Conservation (phyloP, 92 coral and sea anemone species). For the Umimayanthus kanabou region DNA sequence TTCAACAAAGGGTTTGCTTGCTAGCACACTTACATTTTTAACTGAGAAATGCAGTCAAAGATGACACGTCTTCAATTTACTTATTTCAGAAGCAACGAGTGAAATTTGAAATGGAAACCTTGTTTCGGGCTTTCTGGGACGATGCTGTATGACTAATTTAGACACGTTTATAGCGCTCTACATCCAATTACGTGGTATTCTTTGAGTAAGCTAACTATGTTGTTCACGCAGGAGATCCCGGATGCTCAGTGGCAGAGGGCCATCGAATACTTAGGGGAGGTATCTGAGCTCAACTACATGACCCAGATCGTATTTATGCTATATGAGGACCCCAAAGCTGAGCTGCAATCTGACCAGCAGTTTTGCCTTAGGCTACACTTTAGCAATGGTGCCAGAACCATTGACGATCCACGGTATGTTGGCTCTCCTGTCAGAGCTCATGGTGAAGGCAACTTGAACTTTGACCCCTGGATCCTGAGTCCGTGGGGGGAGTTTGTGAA, state of each 20-base stretch:
- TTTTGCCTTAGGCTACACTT: slow-evolving; percentile 88
- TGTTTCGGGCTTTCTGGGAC: too few species aligned
- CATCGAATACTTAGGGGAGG: slow-evolving; percentile 66
- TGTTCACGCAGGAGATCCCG: slow-evolving; percentile 51
- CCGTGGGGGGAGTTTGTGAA: slow-evolving; percentile 43
- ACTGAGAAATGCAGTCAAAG: too few species aligned
- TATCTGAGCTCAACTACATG: slow-evolving; percentile 95
- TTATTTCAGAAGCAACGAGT: too few species aligned
- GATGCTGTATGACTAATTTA: too few species aligned
- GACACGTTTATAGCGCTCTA: not conserved
- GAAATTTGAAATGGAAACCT: too few species aligned
- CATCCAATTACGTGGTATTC: not conserved
- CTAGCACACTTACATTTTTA: too few species aligned
- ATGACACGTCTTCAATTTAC: too few species aligned
- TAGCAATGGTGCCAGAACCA: slow-evolving; percentile 71
- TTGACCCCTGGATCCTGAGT: slow-evolving; percentile 25
- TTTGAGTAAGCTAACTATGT: not conserved
- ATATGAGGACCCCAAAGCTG: slow-evolving; percentile 95
- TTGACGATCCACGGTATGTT: slow-evolving; percentile 29
- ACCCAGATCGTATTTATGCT: slow-evolving; percentile 92
- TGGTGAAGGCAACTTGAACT: not conserved
- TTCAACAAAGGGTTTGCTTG: too few species aligned
- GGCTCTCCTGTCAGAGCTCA: slow-evolving; percentile 6
- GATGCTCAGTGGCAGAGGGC: slow-evolving; percentile 93
- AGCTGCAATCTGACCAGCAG: slow-evolving; percentile 71